Conservation (phyloP, 2,797 vertebrate species). For the Phoeniculus purpureus region DNA sequence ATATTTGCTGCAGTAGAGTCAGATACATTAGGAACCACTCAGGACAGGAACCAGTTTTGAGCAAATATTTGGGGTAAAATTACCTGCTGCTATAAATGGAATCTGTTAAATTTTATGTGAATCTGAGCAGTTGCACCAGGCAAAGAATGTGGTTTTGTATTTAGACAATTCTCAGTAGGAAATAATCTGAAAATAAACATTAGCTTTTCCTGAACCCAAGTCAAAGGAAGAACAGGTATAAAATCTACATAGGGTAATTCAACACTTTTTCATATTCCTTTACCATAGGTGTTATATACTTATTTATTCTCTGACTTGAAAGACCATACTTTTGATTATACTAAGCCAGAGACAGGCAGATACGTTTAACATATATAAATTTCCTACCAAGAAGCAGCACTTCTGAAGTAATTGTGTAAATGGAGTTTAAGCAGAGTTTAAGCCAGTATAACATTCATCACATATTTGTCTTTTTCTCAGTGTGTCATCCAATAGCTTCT, state of each 20-base stretch:
- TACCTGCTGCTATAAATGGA: neutral
- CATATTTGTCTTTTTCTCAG: neutral
- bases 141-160: conserved; percentile 4
- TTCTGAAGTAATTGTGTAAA: conserved; percentile 54
- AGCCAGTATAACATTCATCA: conserved; percentile 14
- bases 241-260: conserved; percentile 1
- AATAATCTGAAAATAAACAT: conserved; percentile 40
- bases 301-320: neutral
- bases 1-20: neutral
- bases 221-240: conserved; percentile 9
- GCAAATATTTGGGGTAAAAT: conserved; percentile 39
- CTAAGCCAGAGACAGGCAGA: neutral
- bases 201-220: conserved; percentile 19
- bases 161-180: conserved; percentile 9
- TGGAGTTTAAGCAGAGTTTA: conserved; percentile 18
- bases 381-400: neutral
- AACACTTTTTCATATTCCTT: neutral
- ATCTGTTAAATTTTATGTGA: conserved; percentile 22
- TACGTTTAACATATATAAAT: conserved; percentile 48
- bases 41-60: neutral
- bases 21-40: neutral
- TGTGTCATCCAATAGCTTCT: neutral
- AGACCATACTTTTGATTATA: conserved; percentile 27
- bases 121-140: neutral
- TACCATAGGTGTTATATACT: neutral